Evolutionary conservation across 2,113 vertebrate genomes (phyloP).

Genomic region (Datnioides undecimradiatus): DNA sequence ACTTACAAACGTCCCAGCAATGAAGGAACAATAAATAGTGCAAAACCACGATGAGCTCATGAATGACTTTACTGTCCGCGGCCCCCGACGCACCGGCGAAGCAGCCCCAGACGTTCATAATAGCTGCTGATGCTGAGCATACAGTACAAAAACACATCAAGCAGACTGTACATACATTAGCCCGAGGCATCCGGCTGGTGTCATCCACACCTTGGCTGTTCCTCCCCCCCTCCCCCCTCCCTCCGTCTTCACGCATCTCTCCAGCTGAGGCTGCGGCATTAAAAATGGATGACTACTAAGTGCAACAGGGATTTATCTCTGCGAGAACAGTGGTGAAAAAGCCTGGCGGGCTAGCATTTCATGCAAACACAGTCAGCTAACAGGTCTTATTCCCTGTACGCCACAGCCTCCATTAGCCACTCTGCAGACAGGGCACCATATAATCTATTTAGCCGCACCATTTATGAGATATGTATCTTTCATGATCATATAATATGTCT

Average conservation of each 20-base stretch:
- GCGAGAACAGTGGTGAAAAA: constrained; percentile 73
- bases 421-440: constrained; percentile 62
- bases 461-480: constrained; percentile 78
- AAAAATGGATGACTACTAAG: constrained; percentile 87
- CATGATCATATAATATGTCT: constrained; percentile 71
- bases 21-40: constrained; percentile 36
- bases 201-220: constrained; percentile 58
- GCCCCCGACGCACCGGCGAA: constrained; percentile 15
- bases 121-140: constrained; percentile 47
- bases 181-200: constrained; percentile 53
- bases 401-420: constrained; percentile 77
- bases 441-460: constrained; percentile 79
- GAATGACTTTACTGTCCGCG: constrained; percentile 47
- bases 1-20: constrained; percentile 30
- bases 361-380: constrained; percentile 71
- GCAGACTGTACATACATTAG: constrained; percentile 37
- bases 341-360: constrained; percentile 75
- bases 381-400: constrained; percentile 76
- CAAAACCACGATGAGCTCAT: constrained; percentile 28
- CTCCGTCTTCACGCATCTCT: constrained; percentile 63
- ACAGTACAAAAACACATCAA: constrained; percentile 37
- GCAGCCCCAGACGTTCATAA: constrained; percentile 32
- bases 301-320: constrained; percentile 84
- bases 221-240: constrained; percentile 4
- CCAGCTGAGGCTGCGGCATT: constrained; percentile 82